Evolutionary conservation across 2,888 invertebrate species (phyloP).

Genomic region (Parnassius mnemosyne): DNA sequence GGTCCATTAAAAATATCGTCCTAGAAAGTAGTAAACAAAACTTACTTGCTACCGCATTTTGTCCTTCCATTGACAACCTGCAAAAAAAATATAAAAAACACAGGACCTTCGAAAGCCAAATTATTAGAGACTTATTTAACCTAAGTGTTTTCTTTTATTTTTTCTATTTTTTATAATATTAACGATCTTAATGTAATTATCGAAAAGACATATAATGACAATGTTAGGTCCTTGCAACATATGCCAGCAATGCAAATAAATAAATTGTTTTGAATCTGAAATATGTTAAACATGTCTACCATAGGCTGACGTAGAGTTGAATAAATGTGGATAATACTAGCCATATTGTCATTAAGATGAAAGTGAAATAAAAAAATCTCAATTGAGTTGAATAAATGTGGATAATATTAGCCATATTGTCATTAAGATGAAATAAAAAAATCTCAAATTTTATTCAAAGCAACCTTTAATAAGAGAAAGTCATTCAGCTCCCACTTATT

Average conservation of each 20-base stretch:
- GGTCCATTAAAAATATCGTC: slow-evolving; percentile 24
- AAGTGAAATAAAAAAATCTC: slow-evolving; percentile 4
- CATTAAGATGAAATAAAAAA: background rate
- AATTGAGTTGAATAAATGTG: slow-evolving; percentile 9
- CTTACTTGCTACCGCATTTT: slow-evolving; percentile 35
- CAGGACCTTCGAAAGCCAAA: slow-evolving; percentile 31
- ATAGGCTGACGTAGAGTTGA: slow-evolving; percentile 8
- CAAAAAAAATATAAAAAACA: slow-evolving; percentile 35
- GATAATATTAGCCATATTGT: background rate
- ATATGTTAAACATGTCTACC: slow-evolving; percentile 18
- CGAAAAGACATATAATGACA: slow-evolving; percentile 33
- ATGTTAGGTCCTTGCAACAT: slow-evolving; percentile 37
- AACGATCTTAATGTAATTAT: slow-evolving; percentile 29
- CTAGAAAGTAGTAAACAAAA: slow-evolving; percentile 34
- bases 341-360: background rate
- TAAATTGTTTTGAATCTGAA: slow-evolving; percentile 26
- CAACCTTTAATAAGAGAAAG: slow-evolving; percentile 5
- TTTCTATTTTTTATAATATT: slow-evolving; percentile 24
- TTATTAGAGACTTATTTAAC: slow-evolving; percentile 25
- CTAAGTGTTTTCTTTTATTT: slow-evolving; percentile 29
- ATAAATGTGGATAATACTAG: slow-evolving; percentile 2
- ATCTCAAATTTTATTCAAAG: background rate
- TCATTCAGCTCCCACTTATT: background rate
- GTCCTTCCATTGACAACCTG: slow-evolving; percentile 34
- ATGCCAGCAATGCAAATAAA: slow-evolving; percentile 41